These are phyloP conservation scores for Drosophila colorata DNA, from an alignment of 2,888 invertebrate species.

Conservation along the genomic window DNA sequence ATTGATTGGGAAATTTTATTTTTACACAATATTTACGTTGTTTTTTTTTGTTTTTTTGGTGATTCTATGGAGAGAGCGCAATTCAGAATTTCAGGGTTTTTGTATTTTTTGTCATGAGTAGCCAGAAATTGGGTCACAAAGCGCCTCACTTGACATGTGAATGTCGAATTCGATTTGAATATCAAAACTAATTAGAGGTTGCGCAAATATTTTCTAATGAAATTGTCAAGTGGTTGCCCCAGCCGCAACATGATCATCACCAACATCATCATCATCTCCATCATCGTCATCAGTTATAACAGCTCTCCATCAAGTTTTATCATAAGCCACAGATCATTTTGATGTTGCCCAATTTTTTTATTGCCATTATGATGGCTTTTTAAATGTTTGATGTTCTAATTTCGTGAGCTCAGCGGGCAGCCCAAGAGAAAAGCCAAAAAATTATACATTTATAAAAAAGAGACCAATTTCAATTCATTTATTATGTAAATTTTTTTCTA, in stretches of 20 bases:
- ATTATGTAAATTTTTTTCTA: slow-evolving; percentile 44
- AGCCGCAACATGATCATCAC: slow-evolving; percentile 25
- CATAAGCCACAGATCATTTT: slow-evolving; percentile 41
- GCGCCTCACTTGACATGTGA: slow-evolving; percentile 58
- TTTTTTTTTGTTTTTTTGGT: slow-evolving; percentile 40
- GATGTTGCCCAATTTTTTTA: slow-evolving; percentile 51
- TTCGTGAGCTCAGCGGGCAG: slow-evolving; percentile 45
- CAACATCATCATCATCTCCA: slow-evolving; percentile 22
- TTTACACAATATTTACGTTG: slow-evolving; percentile 57
- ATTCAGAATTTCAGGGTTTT: slow-evolving; percentile 11
- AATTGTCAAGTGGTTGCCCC: slow-evolving; percentile 64
- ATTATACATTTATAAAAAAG: not conserved
- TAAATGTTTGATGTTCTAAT: slow-evolving; percentile 63
- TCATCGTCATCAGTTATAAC: slow-evolving; percentile 29
- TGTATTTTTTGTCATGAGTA: slow-evolving; percentile 19
- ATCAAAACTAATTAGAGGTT: slow-evolving; percentile 63
- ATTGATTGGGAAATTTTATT: slow-evolving; percentile 68
- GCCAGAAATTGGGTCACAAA: slow-evolving; percentile 60
- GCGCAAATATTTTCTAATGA: slow-evolving; percentile 64
- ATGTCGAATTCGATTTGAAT: slow-evolving; percentile 41
- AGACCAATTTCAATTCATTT: slow-evolving; percentile 31
- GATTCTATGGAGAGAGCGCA: slow-evolving; percentile 26
- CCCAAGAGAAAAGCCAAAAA: slow-evolving; percentile 1
- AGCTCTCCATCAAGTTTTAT: slow-evolving; percentile 36
- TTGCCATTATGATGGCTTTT: slow-evolving; percentile 50